Base-by-base conservation (phyloP, 2,888 invertebrate genomes). In the Hydroisotoma schaefferi region DNA sequence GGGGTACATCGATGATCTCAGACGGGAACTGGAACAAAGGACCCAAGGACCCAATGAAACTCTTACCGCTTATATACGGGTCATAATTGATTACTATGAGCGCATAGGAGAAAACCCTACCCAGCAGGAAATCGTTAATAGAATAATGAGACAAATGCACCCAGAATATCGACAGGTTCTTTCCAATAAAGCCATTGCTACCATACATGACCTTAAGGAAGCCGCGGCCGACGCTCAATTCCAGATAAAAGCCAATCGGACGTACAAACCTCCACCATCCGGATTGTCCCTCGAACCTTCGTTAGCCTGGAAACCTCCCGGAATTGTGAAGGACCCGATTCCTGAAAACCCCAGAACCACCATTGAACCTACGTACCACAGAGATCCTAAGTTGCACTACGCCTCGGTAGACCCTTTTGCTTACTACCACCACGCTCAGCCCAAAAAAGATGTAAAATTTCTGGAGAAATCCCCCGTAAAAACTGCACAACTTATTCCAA, bases 151-250 rank as follows among this genome's bases (percentile, higher is more conserved):
- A 23, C 25, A 29, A 1, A 53, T 53, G 52, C 58, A 58, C 22
- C 58, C 58, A 1, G 58, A 52, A 25, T 58, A 58, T 28, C 18
- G 25, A n/a, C 33, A 20, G 22, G 44, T 33, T 1, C n/a, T 53
- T 6, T 6, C 23, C 3, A 47, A 38, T 33, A 46, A 40, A 22
- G 25, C 20, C 15, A 52, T 51, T 1, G 26, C 40, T 22, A 28
- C 57, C 1, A 22, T 57, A 18, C 18, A 43, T 15, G 51, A 57
- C 8, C 33, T 57, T 12, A 15, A n/a, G 12, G 38, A 20, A 2
- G 57, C 57, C 12, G 57, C 57, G 18, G 29, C 27, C 2, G 29
- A 51, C 27, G 57, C 57, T 2, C 58, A 58, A 23, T 52, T 37
- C 4, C 18, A 27, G 5, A 18, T 49, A 27, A 49, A 49, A 46